A percentile compares a stretch with the other conserved stretches of the same genome.
Evolutionary conservation across 2,797 vertebrate genomes (phyloP).

Genomic region (Hypotaenidia philippensis): DNA sequence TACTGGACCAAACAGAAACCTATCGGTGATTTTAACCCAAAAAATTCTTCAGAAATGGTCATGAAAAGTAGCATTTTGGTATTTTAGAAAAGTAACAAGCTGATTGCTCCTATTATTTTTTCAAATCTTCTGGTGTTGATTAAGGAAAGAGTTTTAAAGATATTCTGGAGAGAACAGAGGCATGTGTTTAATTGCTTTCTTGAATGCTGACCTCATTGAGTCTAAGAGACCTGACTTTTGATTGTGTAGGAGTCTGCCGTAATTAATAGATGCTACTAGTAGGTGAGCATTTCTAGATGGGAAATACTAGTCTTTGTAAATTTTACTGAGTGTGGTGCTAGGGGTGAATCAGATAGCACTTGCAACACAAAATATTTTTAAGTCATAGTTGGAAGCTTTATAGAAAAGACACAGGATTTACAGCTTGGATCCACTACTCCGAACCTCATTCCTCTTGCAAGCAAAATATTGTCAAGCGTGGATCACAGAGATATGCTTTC

Average conservation of each 20-base stretch:
- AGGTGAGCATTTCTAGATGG: not conserved
- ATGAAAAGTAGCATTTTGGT: fast-evolving
- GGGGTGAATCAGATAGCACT: not conserved
- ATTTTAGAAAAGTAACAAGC: not conserved
- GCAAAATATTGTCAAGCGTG: not conserved
- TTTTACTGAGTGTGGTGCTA: not conserved
- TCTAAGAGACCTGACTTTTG: not conserved
- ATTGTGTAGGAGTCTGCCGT: fast-evolving
- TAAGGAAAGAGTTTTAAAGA: not conserved
- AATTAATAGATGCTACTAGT: not conserved
- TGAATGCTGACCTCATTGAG: not conserved
- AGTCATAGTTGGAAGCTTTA: not conserved
- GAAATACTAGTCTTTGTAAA: not conserved
- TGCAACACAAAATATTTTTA: not conserved
- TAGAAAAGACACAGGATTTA: not conserved
- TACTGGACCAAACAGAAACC: not conserved
- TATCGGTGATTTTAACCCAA: not conserved
- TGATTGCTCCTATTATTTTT: not conserved
- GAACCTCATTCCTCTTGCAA: not conserved
- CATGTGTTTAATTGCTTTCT: not conserved
- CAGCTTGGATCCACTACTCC: not conserved
- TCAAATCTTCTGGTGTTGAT: not conserved
- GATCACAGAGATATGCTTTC: not conserved
- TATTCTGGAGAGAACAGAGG: not conserved
- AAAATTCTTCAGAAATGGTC: not conserved